Conservation (phyloP, 2,888 invertebrate species). For the Lamproptera curius region DNA sequence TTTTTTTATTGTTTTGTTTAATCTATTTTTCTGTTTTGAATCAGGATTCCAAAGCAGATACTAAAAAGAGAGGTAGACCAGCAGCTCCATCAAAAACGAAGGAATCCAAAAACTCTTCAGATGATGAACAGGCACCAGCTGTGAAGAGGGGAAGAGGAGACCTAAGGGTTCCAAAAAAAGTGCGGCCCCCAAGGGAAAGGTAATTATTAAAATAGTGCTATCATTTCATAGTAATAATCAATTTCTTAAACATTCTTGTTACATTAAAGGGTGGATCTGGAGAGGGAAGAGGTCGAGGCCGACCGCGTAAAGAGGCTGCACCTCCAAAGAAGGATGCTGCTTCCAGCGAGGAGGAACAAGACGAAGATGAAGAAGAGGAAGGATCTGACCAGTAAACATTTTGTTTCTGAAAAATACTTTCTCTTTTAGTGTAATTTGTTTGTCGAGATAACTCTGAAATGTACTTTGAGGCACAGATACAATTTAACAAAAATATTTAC, state of each 20-base stretch:
- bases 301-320: constrained; percentile 69
- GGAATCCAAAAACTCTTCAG: constrained; percentile 74
- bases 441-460: constrained; percentile 60
- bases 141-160: constrained; percentile 76
- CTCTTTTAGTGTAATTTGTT: constrained; percentile 69
- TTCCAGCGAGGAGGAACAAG: constrained; percentile 71
- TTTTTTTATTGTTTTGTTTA: not conserved
- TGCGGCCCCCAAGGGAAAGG: constrained; percentile 65
- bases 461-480: constrained; percentile 40
- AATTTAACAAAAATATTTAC: constrained; percentile 44
- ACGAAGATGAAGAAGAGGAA: constrained; percentile 71
- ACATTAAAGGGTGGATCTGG: constrained; percentile 50
- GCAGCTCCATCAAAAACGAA: constrained; percentile 63
- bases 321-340: constrained; percentile 72
- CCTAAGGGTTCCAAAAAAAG: constrained; percentile 78
- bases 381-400: constrained; percentile 72
- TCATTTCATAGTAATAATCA: not conserved
- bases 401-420: constrained; percentile 49
- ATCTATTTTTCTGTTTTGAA: constrained; percentile 17
- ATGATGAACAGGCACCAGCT: constrained; percentile 73
- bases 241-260: constrained; percentile 4
- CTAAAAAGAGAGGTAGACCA: constrained; percentile 70
- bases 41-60: constrained; percentile 71
- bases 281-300: constrained; percentile 66
- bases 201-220: constrained; percentile 27